These are phyloP conservation scores for Schizopygopsis malacanthus DNA, from an alignment of 2,797 vertebrate species.

Conservation along the genomic window DNA sequence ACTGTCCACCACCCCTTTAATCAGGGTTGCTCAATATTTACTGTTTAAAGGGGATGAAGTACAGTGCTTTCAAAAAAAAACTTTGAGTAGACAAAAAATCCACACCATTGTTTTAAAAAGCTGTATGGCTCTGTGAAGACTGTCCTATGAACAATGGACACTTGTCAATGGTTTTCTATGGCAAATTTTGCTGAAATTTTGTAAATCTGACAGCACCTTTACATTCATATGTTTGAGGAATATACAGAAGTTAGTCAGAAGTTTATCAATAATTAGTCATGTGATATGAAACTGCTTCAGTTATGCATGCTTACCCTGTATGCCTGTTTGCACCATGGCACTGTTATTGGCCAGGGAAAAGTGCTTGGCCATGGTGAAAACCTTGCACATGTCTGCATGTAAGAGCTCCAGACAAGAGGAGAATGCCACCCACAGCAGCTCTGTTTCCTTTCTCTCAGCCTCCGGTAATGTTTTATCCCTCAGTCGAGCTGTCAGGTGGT, in stretches of 20 bases:
- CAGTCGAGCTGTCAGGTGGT: slow-evolving; percentile 75
- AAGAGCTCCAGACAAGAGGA: slow-evolving; percentile 83
- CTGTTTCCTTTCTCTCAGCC: slow-evolving; percentile 75
- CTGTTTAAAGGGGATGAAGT: not conserved
- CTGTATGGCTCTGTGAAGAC: no score
- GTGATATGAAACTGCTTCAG: not conserved
- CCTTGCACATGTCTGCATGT: slow-evolving; percentile 83
- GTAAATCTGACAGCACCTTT: not conserved
- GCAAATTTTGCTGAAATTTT: no score
- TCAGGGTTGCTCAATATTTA: not conserved
- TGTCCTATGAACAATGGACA: no score
- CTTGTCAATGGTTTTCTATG: no score
- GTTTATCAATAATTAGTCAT: not conserved
- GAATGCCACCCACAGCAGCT: slow-evolving; percentile 85
- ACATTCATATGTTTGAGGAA: not conserved
- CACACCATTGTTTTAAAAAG: no score
- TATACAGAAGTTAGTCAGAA: not conserved
- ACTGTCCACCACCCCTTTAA: not conserved
- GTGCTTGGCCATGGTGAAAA: slow-evolving; percentile 72
- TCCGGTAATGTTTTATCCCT: slow-evolving; percentile 75
- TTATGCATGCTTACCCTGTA: slow-evolving; percentile 76
- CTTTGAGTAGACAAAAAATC: no score
- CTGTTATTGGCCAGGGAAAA: slow-evolving; percentile 69
- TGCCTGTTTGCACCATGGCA: slow-evolving; percentile 78
- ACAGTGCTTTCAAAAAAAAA: not conserved